These are phyloP conservation scores for Mesorhabditis belari DNA, from an alignment of 2,888 invertebrate genomes.

Conservation along the genomic window DNA sequence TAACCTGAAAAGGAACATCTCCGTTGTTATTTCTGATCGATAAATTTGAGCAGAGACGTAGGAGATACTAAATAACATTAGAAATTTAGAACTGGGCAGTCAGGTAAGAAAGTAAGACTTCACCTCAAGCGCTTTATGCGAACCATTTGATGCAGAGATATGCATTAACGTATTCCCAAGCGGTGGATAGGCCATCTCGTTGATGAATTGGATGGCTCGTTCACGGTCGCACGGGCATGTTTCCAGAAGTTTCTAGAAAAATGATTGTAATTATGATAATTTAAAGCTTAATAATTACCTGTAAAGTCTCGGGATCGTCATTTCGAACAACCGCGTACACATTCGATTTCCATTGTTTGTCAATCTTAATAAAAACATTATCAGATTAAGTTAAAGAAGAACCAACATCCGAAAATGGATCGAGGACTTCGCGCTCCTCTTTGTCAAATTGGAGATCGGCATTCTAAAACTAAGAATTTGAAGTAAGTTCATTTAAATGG, in stretches of 20 bases:
- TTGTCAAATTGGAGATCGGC: neutral
- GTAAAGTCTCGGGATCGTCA: neutral
- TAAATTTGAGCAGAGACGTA: neutral
- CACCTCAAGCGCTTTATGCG: neutral
- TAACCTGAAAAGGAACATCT: neutral
- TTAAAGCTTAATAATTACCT: too few species aligned
- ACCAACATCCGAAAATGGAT: neutral
- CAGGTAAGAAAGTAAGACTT: too few species aligned
- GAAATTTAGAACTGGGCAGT: neutral
- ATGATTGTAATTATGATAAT: too few species aligned
- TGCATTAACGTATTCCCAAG: neutral
- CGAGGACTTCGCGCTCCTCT: neutral
- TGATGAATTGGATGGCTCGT: neutral
- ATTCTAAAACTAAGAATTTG: neutral
- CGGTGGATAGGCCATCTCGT: neutral
- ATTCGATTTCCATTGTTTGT: neutral
- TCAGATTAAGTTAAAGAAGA: neutral
- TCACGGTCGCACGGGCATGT: neutral
- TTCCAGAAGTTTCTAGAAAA: neutral
- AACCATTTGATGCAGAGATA: neutral
- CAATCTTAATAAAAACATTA: neutral
- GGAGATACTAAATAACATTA: neutral
- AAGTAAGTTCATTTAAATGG: neutral
- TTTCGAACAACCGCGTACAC: neutral
- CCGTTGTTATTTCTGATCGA: neutral